Evolutionary conservation across 1,140 invertebrate species (phyloP), one percentile per base, ranked within the genome.

Genomic region (Scaptomyza montana): DNA sequence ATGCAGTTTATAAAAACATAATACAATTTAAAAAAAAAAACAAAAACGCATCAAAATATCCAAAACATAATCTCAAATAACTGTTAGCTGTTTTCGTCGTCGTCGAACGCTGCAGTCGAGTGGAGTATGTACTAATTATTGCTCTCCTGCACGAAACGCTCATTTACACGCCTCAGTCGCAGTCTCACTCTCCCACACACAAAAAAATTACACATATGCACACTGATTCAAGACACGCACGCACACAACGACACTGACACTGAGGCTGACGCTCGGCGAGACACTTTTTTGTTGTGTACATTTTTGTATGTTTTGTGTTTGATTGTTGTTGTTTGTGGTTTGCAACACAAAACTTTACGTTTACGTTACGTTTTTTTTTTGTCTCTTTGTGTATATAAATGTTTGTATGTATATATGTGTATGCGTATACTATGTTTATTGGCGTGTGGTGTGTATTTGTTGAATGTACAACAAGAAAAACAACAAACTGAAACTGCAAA

Each of bases 101-200:
- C 65, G 54, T 51, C 59, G 68, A 8, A 59, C 57, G 57, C 66
- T 69, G 79, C 75, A 75, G 80, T 43, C 64, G 65, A 78, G 81
- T 79, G 80, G 64, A 81, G 74, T 74, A 78, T 74, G 62, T 67
- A 78, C 69, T 85, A 80, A 86, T 85, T 85, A 80, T 79, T 74
- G 47, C 59, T 64, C 62, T 66, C 77, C 74, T 73, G 78, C 82
- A 87, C 67, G 78, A 75, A 77, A 74, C 66, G 82, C 63, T 84
- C 76, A 84, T 85, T 80, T 76, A 85, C 76, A 85, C 77, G 66
- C 60, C 66, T 64, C 66, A 75, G 67, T 70, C 67, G 59, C 72
- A 70, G 71, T 62, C 60, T 30, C 57, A 69, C 16, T 51, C 63
- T 10, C 45, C 60, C 30, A 28, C 63, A 62, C 45, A 60, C 33